phyloP scores from a whole-genome alignment of 2,797 vertebrate genomes.

The Strix occidentalis region DNA sequence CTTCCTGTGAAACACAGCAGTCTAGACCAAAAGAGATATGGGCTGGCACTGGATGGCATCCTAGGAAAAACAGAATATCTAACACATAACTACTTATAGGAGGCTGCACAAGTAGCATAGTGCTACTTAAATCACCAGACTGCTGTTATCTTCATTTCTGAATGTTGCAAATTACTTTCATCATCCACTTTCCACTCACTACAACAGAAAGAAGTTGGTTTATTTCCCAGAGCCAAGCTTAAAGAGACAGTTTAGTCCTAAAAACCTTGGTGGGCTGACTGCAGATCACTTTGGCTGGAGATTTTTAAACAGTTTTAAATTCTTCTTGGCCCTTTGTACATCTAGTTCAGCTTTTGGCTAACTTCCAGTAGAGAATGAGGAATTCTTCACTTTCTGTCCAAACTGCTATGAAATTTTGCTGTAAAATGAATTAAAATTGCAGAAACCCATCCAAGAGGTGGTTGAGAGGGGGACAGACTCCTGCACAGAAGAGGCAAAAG shows the following conservation, averaged over 20 bases:
- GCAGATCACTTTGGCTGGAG: background rate
- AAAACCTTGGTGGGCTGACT: slow-evolving; percentile 3
- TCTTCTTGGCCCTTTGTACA: background rate
- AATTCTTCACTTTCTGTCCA: background rate
- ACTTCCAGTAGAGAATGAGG: background rate
- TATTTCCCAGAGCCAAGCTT: background rate
- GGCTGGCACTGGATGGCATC: background rate
- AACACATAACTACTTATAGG: background rate
- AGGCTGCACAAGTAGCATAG: background rate
- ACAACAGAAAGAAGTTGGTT: background rate
- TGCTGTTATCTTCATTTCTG: background rate
- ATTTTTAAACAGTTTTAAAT: background rate
- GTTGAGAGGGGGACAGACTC: background rate
- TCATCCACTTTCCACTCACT: background rate
- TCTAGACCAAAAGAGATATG: background rate
- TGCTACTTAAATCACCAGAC: background rate
- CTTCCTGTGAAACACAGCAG: background rate
- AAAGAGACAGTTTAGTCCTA: background rate
- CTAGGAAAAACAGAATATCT: background rate
- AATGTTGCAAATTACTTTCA: background rate
- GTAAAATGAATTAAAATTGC: background rate
- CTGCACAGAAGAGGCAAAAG: background rate
- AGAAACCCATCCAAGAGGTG: background rate
- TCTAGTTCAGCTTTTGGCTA: background rate
- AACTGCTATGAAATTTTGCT: slow-evolving; percentile 8